These are phyloP conservation scores for Sminthurides bifidus DNA, from an alignment of 1,140 invertebrate genomes.

Conservation along the genomic window DNA sequence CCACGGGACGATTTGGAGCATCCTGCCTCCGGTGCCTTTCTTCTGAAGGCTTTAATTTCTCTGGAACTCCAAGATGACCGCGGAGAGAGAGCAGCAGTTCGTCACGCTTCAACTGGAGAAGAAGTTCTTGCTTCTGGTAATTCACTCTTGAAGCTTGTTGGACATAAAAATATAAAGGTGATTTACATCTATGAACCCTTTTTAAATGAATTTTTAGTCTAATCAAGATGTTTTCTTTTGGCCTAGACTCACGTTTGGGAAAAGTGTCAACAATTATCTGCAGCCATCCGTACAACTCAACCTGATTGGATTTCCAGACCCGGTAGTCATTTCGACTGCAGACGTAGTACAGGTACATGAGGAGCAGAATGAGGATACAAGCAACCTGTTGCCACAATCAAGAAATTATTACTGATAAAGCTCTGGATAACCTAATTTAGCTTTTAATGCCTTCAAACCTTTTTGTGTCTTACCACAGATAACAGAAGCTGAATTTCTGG, in stretches of 20 bases:
- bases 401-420: constrained; percentile 2
- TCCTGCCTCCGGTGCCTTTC: background rate
- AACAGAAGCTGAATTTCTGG: constrained; percentile 21
- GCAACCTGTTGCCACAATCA: constrained; percentile 11
- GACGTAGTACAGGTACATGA: constrained; percentile 11
- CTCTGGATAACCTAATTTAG: background rate
- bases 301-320: constrained; percentile 13
- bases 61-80: constrained; percentile 13
- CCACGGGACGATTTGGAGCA: background rate
- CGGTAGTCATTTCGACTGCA: constrained; percentile 8
- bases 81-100: constrained; percentile 14
- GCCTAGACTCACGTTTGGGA: constrained; percentile 14
- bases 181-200: too few species aligned
- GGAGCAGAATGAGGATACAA: background rate
- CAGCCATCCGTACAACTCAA: constrained; percentile 15
- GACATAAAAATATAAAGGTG: too few species aligned
- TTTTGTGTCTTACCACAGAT: constrained; percentile 8
- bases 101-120: too few species aligned
- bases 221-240: too few species aligned
- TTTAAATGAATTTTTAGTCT: too few species aligned
- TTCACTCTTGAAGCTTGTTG: too few species aligned
- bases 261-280: constrained; percentile 14
- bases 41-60: too few species aligned
- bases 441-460: background rate
- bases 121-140: too few species aligned